Evolutionary conservation across 2,888 invertebrate genomes (phyloP), one percentile per base, ranked within the genome.

Genomic region (Camponotus fellah): DNA sequence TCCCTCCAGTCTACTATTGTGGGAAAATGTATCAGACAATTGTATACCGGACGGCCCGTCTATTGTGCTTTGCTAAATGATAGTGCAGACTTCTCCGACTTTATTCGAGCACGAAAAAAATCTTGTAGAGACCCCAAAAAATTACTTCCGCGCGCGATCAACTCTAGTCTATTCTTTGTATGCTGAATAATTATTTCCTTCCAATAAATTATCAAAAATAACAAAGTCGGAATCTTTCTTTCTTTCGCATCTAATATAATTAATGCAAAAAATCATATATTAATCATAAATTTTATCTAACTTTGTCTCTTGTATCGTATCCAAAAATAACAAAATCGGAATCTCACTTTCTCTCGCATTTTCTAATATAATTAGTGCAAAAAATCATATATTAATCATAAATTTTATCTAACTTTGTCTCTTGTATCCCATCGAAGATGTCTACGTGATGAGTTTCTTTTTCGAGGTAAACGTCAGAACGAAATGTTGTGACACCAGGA

Each of bases 21-120:
- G 91, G 89, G 91, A 92, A 92, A 93, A 92, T 89, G 91, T 91
- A 90, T 87, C 93, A 91, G 93, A 92, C 93, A 92, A 93, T 93
- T 91, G 90, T 89, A 87, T 90, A 91, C 88, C 90, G 87, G 87
- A 82, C 90, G 89, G 90, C 75, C 86, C 77, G 82, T 76, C 86
- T 82, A 93, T 93, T 93, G 92, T 93, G 85, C 80, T 8, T 82
- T 76, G 85, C 87, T 90, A 92, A 93, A 93, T 92, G 91, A 92
- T 91, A 90, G 87, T 85, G 74, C 81, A 58, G 82, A 86, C 88
- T 84, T 84, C 82, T 84, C 84, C 84, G 85, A 85, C 68, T 82
- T 88, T 87, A 84, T 88, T 87, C 83, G 34, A 53, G 49, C n/a
- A n/a, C 17, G 17, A 49, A 2, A 49, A 87, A 84, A 79, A 87